Evolutionary conservation across 2,888 invertebrate species (phyloP).

Genomic region (Plebejus argus): DNA sequence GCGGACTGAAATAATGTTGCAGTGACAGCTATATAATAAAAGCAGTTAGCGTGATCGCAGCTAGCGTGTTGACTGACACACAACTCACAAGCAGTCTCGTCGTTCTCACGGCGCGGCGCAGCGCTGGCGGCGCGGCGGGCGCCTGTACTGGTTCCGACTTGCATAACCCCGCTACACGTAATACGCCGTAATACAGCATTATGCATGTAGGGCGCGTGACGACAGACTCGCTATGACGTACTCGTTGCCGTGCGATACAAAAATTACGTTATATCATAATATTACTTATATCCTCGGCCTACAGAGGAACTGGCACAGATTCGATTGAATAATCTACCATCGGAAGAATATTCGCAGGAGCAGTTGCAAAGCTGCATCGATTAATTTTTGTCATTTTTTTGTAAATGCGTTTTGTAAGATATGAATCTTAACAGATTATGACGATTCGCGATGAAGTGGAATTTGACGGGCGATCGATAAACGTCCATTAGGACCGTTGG

Average conservation of each 20-base stretch:
- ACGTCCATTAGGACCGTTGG: constrained; percentile 49
- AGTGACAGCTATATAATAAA: too few species aligned
- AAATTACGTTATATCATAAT: constrained; percentile 6
- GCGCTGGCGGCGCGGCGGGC: constrained; percentile 39
- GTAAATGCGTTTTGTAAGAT: constrained; percentile 14
- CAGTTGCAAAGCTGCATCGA: not conserved
- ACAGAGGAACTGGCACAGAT: not conserved
- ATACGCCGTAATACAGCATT: constrained; percentile 71
- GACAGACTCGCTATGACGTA: constrained; percentile 39
- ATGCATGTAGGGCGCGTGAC: constrained; percentile 71
- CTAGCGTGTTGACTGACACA: constrained; percentile 41
- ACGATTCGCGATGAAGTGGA: constrained; percentile 34
- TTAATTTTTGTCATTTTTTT: not conserved
- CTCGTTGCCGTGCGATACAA: not conserved
- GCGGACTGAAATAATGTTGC: too few species aligned
- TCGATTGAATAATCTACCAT: not conserved
- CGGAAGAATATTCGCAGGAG: not conserved
- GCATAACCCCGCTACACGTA: constrained; percentile 72
- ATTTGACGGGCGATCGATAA: constrained; percentile 26
- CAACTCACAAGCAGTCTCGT: constrained; percentile 57
- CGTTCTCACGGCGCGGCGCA: constrained; percentile 61
- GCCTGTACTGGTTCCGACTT: constrained; percentile 62
- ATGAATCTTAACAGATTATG: not conserved
- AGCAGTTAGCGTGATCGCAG: constrained; percentile 44
- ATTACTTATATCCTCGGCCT: not conserved